These are phyloP conservation scores for Fukomys damarensis DNA, from an alignment of 2,113 vertebrate species.

Conservation along the genomic window DNA sequence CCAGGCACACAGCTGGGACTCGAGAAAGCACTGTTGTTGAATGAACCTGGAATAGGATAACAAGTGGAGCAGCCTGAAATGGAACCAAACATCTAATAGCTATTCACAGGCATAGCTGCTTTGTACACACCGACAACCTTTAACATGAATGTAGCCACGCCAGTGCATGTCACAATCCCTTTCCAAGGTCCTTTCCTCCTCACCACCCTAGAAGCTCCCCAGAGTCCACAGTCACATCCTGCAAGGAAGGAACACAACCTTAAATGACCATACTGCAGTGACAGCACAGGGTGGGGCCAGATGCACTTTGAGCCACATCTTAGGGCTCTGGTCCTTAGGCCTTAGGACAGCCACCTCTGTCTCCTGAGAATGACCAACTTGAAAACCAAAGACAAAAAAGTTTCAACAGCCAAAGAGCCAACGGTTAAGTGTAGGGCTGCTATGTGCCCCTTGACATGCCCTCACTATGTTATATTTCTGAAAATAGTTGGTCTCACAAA, in stretches of 20 bases:
- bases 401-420: constrained; percentile 23
- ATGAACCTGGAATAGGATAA: background rate
- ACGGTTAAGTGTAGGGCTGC: constrained; percentile 26
- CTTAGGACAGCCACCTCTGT: constrained; percentile 1
- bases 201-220: background rate
- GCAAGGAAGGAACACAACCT: constrained; percentile 44
- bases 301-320: background rate
- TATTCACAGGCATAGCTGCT: background rate
- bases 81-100: background rate
- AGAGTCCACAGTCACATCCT: background rate
- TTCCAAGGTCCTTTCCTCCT: background rate
- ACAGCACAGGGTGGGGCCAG: background rate
- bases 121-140: background rate
- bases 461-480: constrained; percentile 44
- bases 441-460: background rate
- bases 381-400: constrained; percentile 48
- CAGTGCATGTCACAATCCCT: background rate
- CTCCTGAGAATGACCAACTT: constrained; percentile 66
- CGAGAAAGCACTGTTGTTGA: background rate
- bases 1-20: background rate
- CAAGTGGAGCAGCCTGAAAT: background rate
- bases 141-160: background rate
- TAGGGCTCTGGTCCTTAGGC: background rate
- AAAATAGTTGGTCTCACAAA: constrained; percentile 62
- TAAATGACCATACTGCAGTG: background rate